Conservation (phyloP, 2,888 invertebrate species). For the Ectemnius lituratus region DNA sequence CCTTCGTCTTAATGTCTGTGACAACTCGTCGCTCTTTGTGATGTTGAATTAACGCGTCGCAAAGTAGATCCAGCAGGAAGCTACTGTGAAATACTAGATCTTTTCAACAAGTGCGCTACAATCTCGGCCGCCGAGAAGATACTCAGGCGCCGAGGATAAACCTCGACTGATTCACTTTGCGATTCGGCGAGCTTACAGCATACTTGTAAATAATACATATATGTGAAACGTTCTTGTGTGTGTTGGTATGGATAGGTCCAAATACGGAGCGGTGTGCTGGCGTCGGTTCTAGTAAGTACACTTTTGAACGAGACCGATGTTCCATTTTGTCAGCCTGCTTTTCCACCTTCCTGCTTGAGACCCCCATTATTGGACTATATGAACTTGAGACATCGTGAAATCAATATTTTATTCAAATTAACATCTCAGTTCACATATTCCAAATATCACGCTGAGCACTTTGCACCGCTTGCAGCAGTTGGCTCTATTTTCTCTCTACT, state of each 20-base stretch:
- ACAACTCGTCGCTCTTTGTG: constrained; percentile 44
- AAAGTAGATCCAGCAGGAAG: constrained; percentile 30
- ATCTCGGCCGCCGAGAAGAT: background rate
- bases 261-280: constrained; percentile 81
- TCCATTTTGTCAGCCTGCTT: constrained; percentile 36
- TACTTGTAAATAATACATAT: constrained; percentile 76
- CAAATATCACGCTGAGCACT: constrained; percentile 26
- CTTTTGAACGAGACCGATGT: constrained; percentile 61
- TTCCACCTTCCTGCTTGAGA: constrained; percentile 38
- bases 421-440: constrained; percentile 7
- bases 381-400: background rate
- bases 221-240: constrained; percentile 76
- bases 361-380: constrained; percentile 5
- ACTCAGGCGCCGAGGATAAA: background rate
- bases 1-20: constrained; percentile 42
- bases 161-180: constrained; percentile 41
- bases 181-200: constrained; percentile 51
- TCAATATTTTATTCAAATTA: background rate
- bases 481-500: constrained; percentile 33
- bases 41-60: constrained; percentile 43
- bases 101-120: background rate
- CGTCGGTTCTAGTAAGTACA: constrained; percentile 82
- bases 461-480: constrained; percentile 48
- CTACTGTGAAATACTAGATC: background rate
- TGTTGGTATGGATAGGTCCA: constrained; percentile 79